phyloP scores from a whole-genome alignment of 1,140 invertebrate genomes.

The Euschistus heros region DNA sequence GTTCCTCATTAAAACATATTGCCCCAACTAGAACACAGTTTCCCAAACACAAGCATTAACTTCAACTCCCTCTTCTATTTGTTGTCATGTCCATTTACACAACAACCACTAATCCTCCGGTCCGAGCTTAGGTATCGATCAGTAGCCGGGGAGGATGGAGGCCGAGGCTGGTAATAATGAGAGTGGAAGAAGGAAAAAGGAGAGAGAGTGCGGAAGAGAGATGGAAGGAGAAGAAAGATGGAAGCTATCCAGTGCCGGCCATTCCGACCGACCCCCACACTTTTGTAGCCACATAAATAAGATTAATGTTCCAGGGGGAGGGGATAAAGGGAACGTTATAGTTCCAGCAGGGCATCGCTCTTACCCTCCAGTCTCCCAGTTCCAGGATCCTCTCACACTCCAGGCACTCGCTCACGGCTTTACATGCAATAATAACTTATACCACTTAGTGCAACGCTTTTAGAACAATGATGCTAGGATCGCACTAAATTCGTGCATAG shows the following conservation, averaged over 20 bases:
- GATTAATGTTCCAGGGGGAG: conserved; percentile 11
- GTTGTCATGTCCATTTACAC: no score
- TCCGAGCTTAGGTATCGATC: background rate
- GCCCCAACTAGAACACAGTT: no score
- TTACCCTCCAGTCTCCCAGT: background rate
- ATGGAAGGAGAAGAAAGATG: conserved; percentile 13
- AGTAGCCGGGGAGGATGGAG: background rate
- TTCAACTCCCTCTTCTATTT: no score
- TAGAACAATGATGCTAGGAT: no score
- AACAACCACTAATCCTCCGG: no score
- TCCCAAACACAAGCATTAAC: no score
- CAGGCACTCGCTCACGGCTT: no score
- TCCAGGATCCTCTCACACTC: no score
- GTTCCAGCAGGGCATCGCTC: conserved; percentile 3
- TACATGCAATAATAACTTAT: no score
- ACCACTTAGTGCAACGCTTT: no score
- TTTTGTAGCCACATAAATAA: conserved; percentile 17
- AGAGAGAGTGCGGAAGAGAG: background rate
- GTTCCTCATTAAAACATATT: no score
- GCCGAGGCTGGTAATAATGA: conserved; percentile 8
- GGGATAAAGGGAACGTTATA: conserved; percentile 15
- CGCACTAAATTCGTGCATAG: no score
- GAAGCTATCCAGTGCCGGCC: conserved; percentile 9
- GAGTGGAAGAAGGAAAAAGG: conserved; percentile 2
- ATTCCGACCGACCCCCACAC: conserved; percentile 4